phyloP scores from a whole-genome alignment of 2,113 vertebrate species.

The Ceyx margarethae region DNA sequence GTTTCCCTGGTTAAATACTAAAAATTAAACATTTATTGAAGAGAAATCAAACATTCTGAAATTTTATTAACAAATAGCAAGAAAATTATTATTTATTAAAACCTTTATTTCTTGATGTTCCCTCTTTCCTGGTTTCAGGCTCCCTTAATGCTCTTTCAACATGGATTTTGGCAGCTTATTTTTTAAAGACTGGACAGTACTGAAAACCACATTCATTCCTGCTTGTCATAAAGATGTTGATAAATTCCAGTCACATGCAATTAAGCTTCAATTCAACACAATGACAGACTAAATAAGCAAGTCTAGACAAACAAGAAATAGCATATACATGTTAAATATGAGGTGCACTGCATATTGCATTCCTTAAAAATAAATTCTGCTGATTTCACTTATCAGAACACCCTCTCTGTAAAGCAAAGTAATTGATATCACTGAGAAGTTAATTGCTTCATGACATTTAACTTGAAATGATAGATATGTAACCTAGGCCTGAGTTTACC shows the following conservation, averaged over 20 bases:
- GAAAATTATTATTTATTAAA: too few species aligned
- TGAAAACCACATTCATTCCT: slow-evolving; percentile 57
- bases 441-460: not conserved
- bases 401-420: not conserved
- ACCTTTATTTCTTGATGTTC: not conserved
- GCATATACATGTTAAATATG: not conserved
- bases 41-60: too few species aligned
- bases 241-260: slow-evolving; percentile 53
- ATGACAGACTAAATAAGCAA: slow-evolving; percentile 55
- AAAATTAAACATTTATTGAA: too few species aligned
- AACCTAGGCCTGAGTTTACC: not conserved
- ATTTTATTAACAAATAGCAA: too few species aligned
- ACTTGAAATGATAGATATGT: not conserved
- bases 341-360: not conserved
- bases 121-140: not conserved
- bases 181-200: slow-evolving; percentile 15
- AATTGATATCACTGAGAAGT: not conserved
- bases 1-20: not conserved
- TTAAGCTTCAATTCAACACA: slow-evolving; percentile 59
- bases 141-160: not conserved
- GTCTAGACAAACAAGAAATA: slow-evolving; percentile 14
- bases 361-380: not conserved
- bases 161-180: slow-evolving; percentile 20
- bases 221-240: slow-evolving; percentile 6
- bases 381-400: not conserved